Evolutionary conservation across 2,888 invertebrate genomes (phyloP).

Genomic region (Catocala nupta): DNA sequence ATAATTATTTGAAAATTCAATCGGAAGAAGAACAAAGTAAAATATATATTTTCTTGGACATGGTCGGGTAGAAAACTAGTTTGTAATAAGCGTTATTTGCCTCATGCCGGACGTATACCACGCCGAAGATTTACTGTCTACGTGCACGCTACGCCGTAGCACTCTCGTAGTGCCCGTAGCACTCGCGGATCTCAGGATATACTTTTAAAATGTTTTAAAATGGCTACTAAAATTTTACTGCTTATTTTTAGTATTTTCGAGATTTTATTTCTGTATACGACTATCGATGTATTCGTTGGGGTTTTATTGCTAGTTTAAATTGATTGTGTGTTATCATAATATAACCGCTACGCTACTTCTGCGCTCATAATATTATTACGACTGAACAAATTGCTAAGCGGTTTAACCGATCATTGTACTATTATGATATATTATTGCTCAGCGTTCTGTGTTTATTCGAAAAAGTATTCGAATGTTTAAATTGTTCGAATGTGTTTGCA

Average conservation of each 20-base stretch:
- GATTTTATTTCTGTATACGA: conserved; percentile 4
- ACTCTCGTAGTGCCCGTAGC: conserved; percentile 38
- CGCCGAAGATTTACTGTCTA: conserved; percentile 46
- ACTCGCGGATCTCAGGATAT: conserved; percentile 27
- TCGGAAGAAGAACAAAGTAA: background rate
- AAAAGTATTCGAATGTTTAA: no score
- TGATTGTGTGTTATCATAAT: background rate
- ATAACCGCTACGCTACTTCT: no score
- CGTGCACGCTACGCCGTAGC: conserved; percentile 53
- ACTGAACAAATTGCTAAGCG: no score
- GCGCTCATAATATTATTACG: no score
- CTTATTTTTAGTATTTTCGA: conserved; percentile 7
- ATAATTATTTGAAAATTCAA: no score
- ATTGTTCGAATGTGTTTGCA: no score
- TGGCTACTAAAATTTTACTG: conserved; percentile 7
- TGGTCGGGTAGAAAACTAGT: conserved; percentile 27
- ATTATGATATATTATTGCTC: no score
- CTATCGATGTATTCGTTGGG: background rate
- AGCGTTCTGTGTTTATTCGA: no score
- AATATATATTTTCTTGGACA: conserved; percentile 27
- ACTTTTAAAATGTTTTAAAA: conserved; percentile 21
- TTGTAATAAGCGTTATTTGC: conserved; percentile 42
- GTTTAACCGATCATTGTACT: no score
- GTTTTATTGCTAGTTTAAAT: background rate
- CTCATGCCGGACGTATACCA: conserved; percentile 39